These are phyloP conservation scores for Sturnira hondurensis DNA, from an alignment of 2,113 vertebrate genomes.

Conservation along the genomic window DNA sequence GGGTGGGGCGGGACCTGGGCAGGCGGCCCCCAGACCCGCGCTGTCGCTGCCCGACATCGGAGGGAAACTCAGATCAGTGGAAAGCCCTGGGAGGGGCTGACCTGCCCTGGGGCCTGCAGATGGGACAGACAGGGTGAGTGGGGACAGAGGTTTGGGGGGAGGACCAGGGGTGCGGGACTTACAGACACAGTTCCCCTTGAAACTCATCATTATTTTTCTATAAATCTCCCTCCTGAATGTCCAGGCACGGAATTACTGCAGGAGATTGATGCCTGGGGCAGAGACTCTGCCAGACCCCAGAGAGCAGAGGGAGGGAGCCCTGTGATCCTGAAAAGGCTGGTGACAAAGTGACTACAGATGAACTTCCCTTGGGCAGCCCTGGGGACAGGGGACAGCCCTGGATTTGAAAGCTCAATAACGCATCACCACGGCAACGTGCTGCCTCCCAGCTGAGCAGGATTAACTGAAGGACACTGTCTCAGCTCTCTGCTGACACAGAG, in stretches of 20 bases:
- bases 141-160: background rate
- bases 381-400: background rate
- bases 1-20: background rate
- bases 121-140: background rate
- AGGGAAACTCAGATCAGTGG: background rate
- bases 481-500: fast-evolving
- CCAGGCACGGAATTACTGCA: fast-evolving
- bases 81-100: fast-evolving
- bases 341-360: background rate
- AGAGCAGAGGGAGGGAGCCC: background rate
- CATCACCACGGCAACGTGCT: fast-evolving
- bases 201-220: too few species aligned
- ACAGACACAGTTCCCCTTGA: background rate
- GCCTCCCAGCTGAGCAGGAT: background rate
- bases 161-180: fast-evolving
- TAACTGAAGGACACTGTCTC: background rate
- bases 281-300: background rate
- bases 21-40: fast-evolving
- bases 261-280: background rate
- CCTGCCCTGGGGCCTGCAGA: background rate
- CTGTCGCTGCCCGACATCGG: background rate
- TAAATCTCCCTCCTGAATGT: background rate
- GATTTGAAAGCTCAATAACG: background rate
- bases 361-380: background rate
- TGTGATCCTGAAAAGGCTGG: background rate